Evolutionary conservation across 2,888 invertebrate genomes (phyloP).

Genomic region (Agrochola macilenta): DNA sequence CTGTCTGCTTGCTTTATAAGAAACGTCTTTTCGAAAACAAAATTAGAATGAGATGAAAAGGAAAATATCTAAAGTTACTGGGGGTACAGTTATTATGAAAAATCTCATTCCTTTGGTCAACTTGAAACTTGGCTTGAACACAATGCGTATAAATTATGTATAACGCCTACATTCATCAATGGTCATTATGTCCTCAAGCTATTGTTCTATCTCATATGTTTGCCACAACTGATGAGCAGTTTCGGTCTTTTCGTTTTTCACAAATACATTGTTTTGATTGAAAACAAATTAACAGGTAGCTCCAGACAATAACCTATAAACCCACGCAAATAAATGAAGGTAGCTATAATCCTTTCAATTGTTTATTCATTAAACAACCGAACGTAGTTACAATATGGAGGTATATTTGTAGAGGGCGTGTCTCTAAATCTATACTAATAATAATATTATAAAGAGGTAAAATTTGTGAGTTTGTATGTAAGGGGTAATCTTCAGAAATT

Average conservation of each 20-base stretch:
- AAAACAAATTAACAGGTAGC: conserved; percentile 26
- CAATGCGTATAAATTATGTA: not conserved
- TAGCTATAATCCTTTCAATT: conserved; percentile 28
- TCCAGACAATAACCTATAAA: conserved; percentile 14
- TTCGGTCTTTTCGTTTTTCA: not conserved
- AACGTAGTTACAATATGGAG: not conserved
- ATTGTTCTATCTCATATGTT: not conserved
- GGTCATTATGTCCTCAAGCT: not conserved
- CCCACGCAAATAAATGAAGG: conserved; percentile 20
- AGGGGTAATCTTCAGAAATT: not conserved
- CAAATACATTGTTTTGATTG: conserved; percentile 17
- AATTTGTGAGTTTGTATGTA: not conserved
- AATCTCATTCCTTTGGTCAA: not conserved
- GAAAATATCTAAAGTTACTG: not conserved
- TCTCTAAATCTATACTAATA: not conserved
- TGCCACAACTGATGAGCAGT: not conserved
- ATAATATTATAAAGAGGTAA: not conserved
- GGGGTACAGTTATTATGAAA: not conserved
- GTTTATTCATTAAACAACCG: conserved; percentile 53
- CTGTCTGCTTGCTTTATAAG: too few species aligned
- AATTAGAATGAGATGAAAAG: not conserved
- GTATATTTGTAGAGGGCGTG: not conserved
- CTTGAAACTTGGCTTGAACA: not conserved
- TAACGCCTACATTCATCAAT: not conserved
- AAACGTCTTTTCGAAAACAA: not conserved